Base-by-base conservation (phyloP, 1,140 invertebrate genomes). In the Drosophila truncata region DNA sequence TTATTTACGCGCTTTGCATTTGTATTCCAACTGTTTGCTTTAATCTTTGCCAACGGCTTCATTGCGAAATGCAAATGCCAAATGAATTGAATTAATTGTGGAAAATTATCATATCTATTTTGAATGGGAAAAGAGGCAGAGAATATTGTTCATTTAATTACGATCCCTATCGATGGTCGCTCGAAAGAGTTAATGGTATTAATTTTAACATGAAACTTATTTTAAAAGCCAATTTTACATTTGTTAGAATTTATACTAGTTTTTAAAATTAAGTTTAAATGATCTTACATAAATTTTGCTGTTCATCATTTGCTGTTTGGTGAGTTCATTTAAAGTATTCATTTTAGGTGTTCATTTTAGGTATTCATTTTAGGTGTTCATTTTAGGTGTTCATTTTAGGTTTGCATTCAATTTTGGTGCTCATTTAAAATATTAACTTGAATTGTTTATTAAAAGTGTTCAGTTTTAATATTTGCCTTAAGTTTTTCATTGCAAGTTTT, bases 51-150 rank as follows among this genome's bases (percentile, higher is more conserved):
- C 20, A 64, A 31, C 55, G 55, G 61, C 37, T 62, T n/a, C 8
- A 33, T 64, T 42, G 31, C 20, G 37, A 42, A 62, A 61, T 64
- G 25, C 58, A 9, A 63, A 63, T 29, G 62, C 18, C 55, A 42
- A 42, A 25, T 25, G 4, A 41, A 61, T 31, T 31, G 18, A 41
- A 61, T 62, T 41, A 65, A 33, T 65, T 65, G 57, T 62, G 62
- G 57, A 65, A 60, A 65, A 42, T 42, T 42, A 65, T 39, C 61
- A 59, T 63, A 59, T 61, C 55, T 39, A 54, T 49, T 49, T 27
- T 4, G 46, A 23, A 5, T n/a, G 10, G 27, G 2, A n/a, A 11
- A n/a, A 11, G 41, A 20, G 4, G 6, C 27, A 27, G 4, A 27
- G 4, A 27, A 27, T 20, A 20, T 20, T 20, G 39, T 41, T 9